A percentile compares a stretch with the other conserved stretches of the same genome.
Conservation (phyloP, 2,888 invertebrate species). For the Odontocolon sp. region DNA sequence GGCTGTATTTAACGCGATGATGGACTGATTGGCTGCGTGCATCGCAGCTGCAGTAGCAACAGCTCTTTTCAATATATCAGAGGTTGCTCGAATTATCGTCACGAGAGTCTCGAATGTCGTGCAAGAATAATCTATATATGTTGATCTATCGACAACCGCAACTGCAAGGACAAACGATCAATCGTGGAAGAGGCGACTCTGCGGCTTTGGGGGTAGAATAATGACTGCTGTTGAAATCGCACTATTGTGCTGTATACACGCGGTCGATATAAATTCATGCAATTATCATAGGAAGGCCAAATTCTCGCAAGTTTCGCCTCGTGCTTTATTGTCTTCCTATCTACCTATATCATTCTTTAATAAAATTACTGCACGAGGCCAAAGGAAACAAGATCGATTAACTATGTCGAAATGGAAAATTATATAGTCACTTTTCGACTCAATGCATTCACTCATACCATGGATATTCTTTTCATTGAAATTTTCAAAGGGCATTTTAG, state of each 20-base stretch:
- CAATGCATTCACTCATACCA: not conserved
- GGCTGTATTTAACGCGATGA: slow-evolving; percentile 26
- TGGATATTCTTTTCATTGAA: slow-evolving; percentile 23
- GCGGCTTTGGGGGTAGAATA: not conserved
- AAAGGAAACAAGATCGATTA: slow-evolving; percentile 24
- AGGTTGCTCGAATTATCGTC: slow-evolving; percentile 50
- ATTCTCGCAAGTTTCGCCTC: not conserved
- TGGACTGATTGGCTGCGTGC: slow-evolving; percentile 23
- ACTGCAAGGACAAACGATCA: slow-evolving; percentile 45
- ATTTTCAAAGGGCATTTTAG: slow-evolving; percentile 22
- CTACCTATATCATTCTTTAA: not conserved
- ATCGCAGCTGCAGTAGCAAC: not conserved
- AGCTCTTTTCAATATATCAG: not conserved
- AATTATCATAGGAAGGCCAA: slow-evolving; percentile 3
- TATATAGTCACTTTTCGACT: slow-evolving; percentile 2
- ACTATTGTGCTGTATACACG: not conserved
- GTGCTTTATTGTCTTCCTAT: not conserved
- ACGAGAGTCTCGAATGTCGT: slow-evolving; percentile 50
- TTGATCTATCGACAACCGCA: slow-evolving; percentile 3
- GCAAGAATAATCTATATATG: slow-evolving; percentile 19
- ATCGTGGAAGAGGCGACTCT: slow-evolving; percentile 32
- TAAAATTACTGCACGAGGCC: slow-evolving; percentile 3
- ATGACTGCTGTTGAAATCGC: not conserved
- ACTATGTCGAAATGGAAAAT: slow-evolving; percentile 49
- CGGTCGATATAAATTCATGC: slow-evolving; percentile 16